These are phyloP conservation scores for Heliconius congener DNA, from an alignment of 1,140 invertebrate species.

Conservation along the genomic window DNA sequence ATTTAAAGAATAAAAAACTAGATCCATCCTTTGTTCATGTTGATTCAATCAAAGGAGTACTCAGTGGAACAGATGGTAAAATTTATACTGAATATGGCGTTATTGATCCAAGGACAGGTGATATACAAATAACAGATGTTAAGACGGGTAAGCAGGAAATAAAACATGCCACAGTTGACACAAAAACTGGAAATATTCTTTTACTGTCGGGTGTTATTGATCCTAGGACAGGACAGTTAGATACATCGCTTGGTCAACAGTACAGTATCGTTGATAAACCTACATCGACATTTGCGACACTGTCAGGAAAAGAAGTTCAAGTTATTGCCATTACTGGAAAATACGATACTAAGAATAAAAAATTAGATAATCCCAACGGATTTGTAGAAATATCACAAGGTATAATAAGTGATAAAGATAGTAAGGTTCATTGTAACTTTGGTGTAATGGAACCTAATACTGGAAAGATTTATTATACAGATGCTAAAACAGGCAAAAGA, in stretches of 20 bases:
- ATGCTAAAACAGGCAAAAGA: slow-evolving; percentile 84
- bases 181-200: slow-evolving; percentile 83
- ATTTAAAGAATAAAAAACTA: slow-evolving; percentile 81
- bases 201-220: slow-evolving; percentile 81
- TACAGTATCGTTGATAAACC: slow-evolving; percentile 84
- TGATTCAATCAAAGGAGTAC: slow-evolving; percentile 81
- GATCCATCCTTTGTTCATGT: slow-evolving; percentile 82
- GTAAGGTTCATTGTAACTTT: slow-evolving; percentile 83
- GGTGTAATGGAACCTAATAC: slow-evolving; percentile 84
- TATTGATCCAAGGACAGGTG: slow-evolving; percentile 82
- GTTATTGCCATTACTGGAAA: slow-evolving; percentile 82
- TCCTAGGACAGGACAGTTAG: slow-evolving; percentile 80
- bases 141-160: slow-evolving; percentile 82
- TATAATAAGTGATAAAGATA: slow-evolving; percentile 81
- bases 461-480: slow-evolving; percentile 84
- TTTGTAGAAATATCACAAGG: slow-evolving; percentile 81
- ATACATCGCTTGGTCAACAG: slow-evolving; percentile 79
- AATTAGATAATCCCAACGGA: slow-evolving; percentile 82
- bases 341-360: slow-evolving; percentile 81
- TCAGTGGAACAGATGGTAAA: slow-evolving; percentile 82
- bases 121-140: slow-evolving; percentile 80
- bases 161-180: slow-evolving; percentile 80
- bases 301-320: slow-evolving; percentile 80
- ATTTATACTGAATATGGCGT: slow-evolving; percentile 83
- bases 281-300: slow-evolving; percentile 82